phyloP scores from a whole-genome alignment of 2,113 vertebrate genomes.

The Limnothrissa miodon region DNA sequence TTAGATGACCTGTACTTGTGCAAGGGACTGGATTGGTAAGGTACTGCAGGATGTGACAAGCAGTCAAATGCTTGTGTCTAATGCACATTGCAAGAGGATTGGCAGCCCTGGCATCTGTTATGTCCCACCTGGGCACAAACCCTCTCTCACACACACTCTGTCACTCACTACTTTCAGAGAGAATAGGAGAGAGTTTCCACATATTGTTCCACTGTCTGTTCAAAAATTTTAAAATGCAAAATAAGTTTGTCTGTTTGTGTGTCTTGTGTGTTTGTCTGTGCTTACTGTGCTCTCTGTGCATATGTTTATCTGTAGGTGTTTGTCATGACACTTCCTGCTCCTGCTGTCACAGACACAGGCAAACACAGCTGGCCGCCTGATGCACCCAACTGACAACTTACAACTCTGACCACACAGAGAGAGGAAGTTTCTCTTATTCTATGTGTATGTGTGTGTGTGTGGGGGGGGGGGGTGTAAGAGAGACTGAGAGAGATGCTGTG shows the following conservation, averaged over 20 bases:
- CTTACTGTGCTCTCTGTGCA: not conserved
- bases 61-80: no score
- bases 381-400: slow-evolving; percentile 44
- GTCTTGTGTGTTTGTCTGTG: no score
- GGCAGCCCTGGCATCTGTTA: not conserved
- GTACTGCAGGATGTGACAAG: slow-evolving; percentile 36
- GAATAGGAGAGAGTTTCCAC: not conserved
- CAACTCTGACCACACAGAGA: slow-evolving; percentile 21
- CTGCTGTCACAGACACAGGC: slow-evolving; percentile 34
- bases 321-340: slow-evolving; percentile 28
- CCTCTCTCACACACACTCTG: not conserved
- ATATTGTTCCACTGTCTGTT: slow-evolving; percentile 8
- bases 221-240: no score
- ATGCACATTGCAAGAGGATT: no score
- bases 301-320: slow-evolving; percentile 14
- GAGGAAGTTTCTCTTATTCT: not conserved
- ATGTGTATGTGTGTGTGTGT: not conserved
- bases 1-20: no score
- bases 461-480: not conserved
- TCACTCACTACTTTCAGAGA: not conserved
- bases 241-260: not conserved
- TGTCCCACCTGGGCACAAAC: not conserved
- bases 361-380: slow-evolving; percentile 67
- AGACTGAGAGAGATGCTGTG: not conserved
- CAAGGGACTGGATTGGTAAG: no score